These are phyloP conservation scores for Aptenodytes patagonicus DNA, from an alignment of 2,113 vertebrate genomes.

Conservation along the genomic window DNA sequence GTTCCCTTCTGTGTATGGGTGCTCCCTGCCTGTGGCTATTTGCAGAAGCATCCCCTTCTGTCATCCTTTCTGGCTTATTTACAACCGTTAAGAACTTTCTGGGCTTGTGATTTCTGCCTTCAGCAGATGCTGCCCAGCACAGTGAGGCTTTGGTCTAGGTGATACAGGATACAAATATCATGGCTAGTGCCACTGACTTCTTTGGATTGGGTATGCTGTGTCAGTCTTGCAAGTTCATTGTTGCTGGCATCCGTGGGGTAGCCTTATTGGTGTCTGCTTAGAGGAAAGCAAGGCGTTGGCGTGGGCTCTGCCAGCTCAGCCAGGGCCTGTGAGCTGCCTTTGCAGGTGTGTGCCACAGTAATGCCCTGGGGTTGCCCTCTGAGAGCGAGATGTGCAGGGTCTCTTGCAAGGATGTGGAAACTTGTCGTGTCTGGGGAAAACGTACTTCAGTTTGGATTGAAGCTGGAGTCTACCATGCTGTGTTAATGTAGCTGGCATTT, in stretches of 20 bases:
- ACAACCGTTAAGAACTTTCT: background rate
- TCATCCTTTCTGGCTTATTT: background rate
- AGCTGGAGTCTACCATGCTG: background rate
- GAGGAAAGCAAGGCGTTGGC: background rate
- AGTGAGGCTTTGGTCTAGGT: background rate
- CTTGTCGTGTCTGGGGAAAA: background rate
- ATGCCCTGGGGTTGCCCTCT: background rate
- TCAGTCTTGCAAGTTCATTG: background rate
- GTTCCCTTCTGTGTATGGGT: background rate
- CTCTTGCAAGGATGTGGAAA: background rate
- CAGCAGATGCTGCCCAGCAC: background rate
- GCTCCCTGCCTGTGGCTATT: background rate
- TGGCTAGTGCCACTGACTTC: background rate
- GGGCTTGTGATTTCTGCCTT: background rate
- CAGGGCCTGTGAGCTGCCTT: background rate
- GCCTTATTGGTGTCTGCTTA: background rate
- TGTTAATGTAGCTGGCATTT: background rate
- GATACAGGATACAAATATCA: background rate
- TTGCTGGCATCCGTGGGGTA: background rate
- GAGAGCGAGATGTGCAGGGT: rapidly evolving
- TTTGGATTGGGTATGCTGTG: background rate
- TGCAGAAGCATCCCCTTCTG: background rate
- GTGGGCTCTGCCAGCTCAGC: background rate
- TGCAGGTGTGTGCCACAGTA: background rate
- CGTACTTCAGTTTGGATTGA: background rate